A percentile compares a stretch with the other conserved stretches of the same genome.
phyloP scores from a whole-genome alignment of 2,797 vertebrate species.

The Dendrocincla tyrannina region DNA sequence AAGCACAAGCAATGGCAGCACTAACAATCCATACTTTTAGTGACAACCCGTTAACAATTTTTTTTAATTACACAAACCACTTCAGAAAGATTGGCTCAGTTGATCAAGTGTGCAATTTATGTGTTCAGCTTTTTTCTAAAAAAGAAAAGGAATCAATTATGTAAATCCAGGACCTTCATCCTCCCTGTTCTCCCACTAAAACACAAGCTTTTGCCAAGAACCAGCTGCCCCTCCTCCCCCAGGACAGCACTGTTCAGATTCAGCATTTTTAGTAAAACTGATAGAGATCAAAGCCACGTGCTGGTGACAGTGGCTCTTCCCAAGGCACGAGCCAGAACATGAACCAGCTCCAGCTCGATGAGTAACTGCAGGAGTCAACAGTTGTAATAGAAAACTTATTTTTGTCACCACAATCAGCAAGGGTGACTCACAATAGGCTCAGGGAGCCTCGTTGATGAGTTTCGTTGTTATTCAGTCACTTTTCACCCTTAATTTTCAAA shows the following conservation, averaged over 20 bases:
- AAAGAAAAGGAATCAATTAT: not conserved
- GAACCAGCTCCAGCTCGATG: not conserved
- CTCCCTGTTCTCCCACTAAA: not conserved
- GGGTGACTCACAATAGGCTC: slow-evolving; percentile 28
- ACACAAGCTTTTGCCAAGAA: not conserved
- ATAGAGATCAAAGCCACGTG: not conserved
- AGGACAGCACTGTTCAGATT: not conserved
- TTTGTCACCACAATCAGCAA: not conserved
- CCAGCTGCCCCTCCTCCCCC: not conserved
- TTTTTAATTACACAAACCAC: not conserved
- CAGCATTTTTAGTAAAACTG: not conserved
- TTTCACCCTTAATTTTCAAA: slow-evolving; percentile 34
- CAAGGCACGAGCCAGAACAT: not conserved
- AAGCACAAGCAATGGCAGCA: not conserved
- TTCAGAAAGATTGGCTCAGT: not conserved
- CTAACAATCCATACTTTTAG: not conserved
- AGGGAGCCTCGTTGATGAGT: not conserved
- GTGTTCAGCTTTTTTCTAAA: not conserved
- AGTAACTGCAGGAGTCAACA: not conserved
- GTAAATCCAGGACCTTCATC: not conserved
- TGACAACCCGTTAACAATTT: not conserved
- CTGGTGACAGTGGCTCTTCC: not conserved
- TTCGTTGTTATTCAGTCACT: slow-evolving; percentile 10
- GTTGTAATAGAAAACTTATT: not conserved
- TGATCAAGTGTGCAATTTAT: not conserved